phyloP scores from a whole-genome alignment of 64 coral and sea anemone genomes.

The Pocillopora verrucosa region DNA sequence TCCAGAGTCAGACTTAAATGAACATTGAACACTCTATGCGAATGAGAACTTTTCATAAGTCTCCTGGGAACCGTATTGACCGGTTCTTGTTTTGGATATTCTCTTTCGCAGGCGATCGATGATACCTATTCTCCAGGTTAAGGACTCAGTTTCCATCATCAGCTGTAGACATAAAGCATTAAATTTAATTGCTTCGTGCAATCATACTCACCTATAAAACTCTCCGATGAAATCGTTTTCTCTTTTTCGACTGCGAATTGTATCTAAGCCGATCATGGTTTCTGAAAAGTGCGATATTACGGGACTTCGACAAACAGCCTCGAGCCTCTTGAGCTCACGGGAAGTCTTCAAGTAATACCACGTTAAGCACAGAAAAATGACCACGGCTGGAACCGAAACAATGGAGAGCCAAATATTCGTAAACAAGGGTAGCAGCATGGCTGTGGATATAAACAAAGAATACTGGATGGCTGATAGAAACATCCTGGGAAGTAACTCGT shows the following conservation, averaged over 20 bases:
- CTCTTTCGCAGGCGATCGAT: neutral
- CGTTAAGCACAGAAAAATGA: conserved; percentile 5
- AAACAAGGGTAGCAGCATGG: conserved; percentile 21
- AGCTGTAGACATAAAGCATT: no score
- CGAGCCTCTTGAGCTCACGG: conserved; percentile 29
- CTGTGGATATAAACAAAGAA: conserved; percentile 15
- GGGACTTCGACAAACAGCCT: conserved; percentile 35
- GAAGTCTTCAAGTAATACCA: conserved; percentile 33
- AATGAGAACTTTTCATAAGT: no score
- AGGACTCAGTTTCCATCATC: no score
- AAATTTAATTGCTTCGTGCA: neutral
- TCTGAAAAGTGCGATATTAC: conserved; percentile 65
- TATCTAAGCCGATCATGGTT: conserved; percentile 51
- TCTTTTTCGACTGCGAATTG: conserved; percentile 38
- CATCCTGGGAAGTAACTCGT: conserved; percentile 37
- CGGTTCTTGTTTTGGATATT: no score
- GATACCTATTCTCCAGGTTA: neutral
- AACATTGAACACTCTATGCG: no score
- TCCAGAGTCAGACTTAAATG: no score
- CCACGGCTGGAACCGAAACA: neutral
- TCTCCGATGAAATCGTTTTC: conserved; percentile 26
- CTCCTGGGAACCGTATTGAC: no score
- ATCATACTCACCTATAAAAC: conserved; percentile 45
- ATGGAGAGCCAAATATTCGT: conserved; percentile 15
- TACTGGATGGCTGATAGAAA: conserved; percentile 32